Conservation (phyloP, 2,797 vertebrate species). For the Serranus cabrilla region DNA sequence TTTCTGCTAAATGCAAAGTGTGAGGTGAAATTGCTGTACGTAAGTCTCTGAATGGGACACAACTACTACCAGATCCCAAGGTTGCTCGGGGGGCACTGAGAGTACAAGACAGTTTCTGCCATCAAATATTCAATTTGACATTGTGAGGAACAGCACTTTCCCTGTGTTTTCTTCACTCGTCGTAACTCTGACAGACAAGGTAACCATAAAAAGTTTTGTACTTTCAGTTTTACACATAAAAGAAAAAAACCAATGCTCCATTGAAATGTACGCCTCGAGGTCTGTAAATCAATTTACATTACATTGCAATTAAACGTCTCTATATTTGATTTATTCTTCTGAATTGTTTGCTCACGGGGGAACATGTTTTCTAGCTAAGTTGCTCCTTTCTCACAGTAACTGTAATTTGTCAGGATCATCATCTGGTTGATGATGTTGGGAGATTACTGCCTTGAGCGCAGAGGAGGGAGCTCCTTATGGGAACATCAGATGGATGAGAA, state of each 20-base stretch:
- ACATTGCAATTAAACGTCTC: slow-evolving; percentile 8
- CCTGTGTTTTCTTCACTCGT: slow-evolving; percentile 1
- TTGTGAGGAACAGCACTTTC: slow-evolving; percentile 15
- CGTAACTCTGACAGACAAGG: slow-evolving; percentile 1
- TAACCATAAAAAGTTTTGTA: slow-evolving; percentile 1
- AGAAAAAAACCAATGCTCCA: slow-evolving; percentile 3
- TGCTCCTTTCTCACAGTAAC: neutral
- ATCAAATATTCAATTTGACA: slow-evolving; percentile 49
- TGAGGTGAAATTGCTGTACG: slow-evolving; percentile 13
- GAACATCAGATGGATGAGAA: neutral
- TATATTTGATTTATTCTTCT: slow-evolving; percentile 2
- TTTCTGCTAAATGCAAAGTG: slow-evolving; percentile 13
- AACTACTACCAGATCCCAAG: slow-evolving; percentile 27
- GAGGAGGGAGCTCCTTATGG: neutral
- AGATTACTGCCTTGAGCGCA: neutral
- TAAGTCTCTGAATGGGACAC: slow-evolving; percentile 27
- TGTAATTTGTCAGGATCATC: slow-evolving; percentile 7
- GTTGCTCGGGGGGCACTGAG: slow-evolving; percentile 24
- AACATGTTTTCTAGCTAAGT: slow-evolving; percentile 2
- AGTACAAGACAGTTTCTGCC: slow-evolving; percentile 30
- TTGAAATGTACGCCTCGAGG: neutral
- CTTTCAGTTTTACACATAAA: neutral
- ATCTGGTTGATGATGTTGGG: slow-evolving; percentile 6
- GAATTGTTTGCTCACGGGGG: slow-evolving; percentile 4
- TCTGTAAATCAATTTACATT: neutral